A percentile compares a stretch with the other conserved stretches of the same genome.
Conservation (phyloP, 2,797 vertebrate species). For the Phataginus tetradactyla region DNA sequence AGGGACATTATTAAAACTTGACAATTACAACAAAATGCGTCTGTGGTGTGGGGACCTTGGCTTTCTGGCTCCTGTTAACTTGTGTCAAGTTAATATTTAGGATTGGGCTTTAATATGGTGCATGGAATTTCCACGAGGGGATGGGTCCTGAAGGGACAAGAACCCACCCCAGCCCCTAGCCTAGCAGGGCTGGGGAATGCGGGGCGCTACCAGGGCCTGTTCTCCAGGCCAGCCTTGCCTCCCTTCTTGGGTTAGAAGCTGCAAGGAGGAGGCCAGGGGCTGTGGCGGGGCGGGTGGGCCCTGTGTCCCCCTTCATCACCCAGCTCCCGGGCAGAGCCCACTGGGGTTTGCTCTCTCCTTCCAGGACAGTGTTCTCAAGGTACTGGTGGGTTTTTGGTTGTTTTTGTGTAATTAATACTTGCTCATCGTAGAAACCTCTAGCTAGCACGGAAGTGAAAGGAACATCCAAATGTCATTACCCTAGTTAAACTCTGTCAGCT, state of each 20-base stretch:
- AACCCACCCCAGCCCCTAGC: not conserved
- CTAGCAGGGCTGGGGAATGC: not conserved
- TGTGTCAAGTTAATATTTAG: constrained; percentile 53
- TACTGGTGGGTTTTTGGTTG: not conserved
- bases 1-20: constrained; percentile 63
- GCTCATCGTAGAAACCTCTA: not conserved
- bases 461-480: not conserved
- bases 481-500: not conserved
- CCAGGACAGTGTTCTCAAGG: not conserved
- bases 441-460: not conserved
- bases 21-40: constrained; percentile 36
- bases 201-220: not conserved
- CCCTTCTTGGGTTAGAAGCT: not conserved
- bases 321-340: not conserved
- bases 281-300: not conserved
- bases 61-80: constrained; percentile 70
- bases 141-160: not conserved
- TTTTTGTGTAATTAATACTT: not conserved
- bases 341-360: not conserved
- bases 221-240: not conserved
- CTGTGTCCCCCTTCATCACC: fast-evolving
- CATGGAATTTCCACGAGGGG: not conserved
- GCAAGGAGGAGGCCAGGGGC: not conserved
- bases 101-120: constrained; percentile 39
- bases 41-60: constrained; percentile 25